Evolutionary conservation across 2,113 vertebrate species (phyloP), one percentile per base, ranked within the genome.

Genomic region (Sorex fumeus): DNA sequence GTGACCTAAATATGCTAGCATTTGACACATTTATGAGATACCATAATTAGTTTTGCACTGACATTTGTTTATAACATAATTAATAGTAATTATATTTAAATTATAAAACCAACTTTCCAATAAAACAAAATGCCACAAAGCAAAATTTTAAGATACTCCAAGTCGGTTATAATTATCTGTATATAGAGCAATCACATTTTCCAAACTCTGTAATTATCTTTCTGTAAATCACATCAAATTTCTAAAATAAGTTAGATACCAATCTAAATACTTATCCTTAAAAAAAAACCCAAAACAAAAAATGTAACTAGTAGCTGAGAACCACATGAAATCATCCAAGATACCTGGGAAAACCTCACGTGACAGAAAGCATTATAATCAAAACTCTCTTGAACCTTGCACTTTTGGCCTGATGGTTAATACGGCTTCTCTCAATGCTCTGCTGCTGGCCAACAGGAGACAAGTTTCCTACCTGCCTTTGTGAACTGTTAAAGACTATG

Each of bases 51-150:
- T 76, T 88, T 86, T 79, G 93, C 8, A 88, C 45, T 57, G 84
- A 75, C 34, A 88, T 92, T 77, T 82, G 70, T n/a, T 47, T 60
- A 28, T 75, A 86, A 69, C n/a, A 25, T 36, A n/a, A 82, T 86
- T 64, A 84, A 84, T 19, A 74, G 57, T 78, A 64, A 86, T 75
- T 87, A 64, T 69, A 84, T 57, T 80, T 77, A 78, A 47, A 92
- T 30, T 86, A 50, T 27, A 86, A 89, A 92, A 47, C 11, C 76
- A 43, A 75, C 67, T 84, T 92, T 50, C 7, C 43, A 88, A 34
- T 50, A 83, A 43, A 45, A 83, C 71, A 66, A 91, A 72, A 34
- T 62, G 57, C 36, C 32, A 87, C 45, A 84, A 84, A 84, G n/a
- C 62, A 93, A 88, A 34, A 69, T 40, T 77, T 76, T 60, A 78